phyloP scores from a whole-genome alignment of 64 coral and sea anemone species.

The Platygyra sinensis region DNA sequence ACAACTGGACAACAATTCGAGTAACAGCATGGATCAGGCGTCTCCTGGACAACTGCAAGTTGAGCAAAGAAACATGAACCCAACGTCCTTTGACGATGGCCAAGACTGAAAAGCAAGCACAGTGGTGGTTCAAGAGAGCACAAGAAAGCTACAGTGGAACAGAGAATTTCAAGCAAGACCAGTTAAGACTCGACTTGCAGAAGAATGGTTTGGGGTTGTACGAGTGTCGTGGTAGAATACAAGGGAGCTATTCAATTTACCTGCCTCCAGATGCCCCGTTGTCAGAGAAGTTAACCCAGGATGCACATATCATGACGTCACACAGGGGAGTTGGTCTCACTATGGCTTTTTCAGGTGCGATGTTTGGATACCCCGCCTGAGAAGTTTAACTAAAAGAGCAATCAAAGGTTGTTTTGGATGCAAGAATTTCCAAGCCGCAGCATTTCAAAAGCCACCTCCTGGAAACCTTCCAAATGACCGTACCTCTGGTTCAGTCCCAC shows the following conservation, averaged over 20 bases:
- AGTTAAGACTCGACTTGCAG: constrained; percentile 31
- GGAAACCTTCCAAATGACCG: constrained; percentile 13
- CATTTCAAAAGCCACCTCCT: background rate
- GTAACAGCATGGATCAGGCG: constrained; percentile 40
- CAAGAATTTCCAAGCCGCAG: constrained; percentile 20
- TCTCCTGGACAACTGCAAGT: constrained; percentile 29
- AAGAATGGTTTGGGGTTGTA: background rate
- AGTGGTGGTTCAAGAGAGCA: constrained; percentile 26
- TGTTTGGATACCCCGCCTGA: constrained; percentile 52
- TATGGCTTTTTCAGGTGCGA: constrained; percentile 29
- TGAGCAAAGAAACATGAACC: background rate
- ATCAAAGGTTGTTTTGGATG: constrained; percentile 54
- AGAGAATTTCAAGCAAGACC: constrained; percentile 38
- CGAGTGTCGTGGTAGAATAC: constrained; percentile 33
- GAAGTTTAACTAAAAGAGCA: constrained; percentile 35
- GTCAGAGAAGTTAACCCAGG: constrained; percentile 43
- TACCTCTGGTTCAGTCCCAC: constrained; percentile 25
- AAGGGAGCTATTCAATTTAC: constrained; percentile 47
- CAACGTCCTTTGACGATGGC: constrained; percentile 15
- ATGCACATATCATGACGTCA: constrained; percentile 1
- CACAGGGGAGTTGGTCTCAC: constrained; percentile 51
- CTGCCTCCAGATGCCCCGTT: constrained; percentile 36
- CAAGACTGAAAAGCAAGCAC: constrained; percentile 28
- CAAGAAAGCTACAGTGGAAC: constrained; percentile 7
- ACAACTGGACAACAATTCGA: constrained; percentile 31